A percentile compares a stretch with the other conserved stretches of the same genome.
Conservation (phyloP, 2,113 vertebrate genomes). For the Antechinus stuartii region DNA sequence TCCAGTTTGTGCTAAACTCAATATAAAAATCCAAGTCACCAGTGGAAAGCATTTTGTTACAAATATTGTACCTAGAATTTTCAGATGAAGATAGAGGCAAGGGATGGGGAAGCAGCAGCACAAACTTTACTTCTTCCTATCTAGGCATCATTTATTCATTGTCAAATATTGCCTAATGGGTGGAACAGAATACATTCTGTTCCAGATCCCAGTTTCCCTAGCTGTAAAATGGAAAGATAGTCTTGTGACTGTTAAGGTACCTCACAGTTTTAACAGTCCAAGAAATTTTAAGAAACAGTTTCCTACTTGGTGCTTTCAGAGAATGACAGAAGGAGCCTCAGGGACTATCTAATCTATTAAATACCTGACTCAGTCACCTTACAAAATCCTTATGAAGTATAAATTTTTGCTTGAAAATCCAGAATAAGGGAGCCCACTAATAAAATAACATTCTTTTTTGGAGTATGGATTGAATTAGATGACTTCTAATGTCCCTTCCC, state of each 20-base stretch:
- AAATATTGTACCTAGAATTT: not conserved
- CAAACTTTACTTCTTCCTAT: not conserved
- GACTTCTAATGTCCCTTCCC: not conserved
- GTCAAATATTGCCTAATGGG: not conserved
- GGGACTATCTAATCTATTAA: not conserved
- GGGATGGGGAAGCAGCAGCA: not conserved
- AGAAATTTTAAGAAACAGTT: not conserved
- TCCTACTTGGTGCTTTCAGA: not conserved
- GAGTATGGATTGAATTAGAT: not conserved
- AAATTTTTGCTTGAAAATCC: not conserved
- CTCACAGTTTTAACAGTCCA: not conserved
- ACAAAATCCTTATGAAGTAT: not conserved
- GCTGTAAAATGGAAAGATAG: not conserved
- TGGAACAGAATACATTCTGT: not conserved
- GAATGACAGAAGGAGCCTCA: not conserved
- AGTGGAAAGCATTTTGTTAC: not conserved
- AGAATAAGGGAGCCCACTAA: not conserved
- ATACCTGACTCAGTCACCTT: not conserved
- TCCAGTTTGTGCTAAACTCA: not conserved
- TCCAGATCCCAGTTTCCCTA: not conserved
- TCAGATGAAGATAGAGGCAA: not conserved
- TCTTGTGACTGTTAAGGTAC: not conserved
- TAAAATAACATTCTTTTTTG: not conserved
- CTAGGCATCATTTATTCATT: not conserved
- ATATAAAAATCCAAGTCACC: not conserved